Evolutionary conservation across 2,113 vertebrate genomes (phyloP), one percentile per base, ranked within the genome.

Genomic region (Anhinga rufa): DNA sequence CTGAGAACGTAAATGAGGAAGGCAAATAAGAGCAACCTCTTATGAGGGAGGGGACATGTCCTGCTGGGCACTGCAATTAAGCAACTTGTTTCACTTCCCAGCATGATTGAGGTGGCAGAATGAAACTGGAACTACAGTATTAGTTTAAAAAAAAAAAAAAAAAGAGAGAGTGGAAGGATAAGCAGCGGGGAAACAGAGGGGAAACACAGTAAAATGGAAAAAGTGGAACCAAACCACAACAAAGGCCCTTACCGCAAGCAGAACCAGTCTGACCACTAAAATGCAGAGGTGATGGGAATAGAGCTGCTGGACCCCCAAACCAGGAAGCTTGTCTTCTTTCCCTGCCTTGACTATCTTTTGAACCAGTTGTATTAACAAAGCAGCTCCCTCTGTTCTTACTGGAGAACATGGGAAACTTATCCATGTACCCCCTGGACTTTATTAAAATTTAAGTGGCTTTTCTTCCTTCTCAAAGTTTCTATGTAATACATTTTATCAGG

Each of bases 31-130:
- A 90, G 31, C 44, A 78, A 55, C 42, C 26, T 75, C 52, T 36
- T 62, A 7, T 0, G 32, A 8, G 6, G 60, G 60, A 87, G 68
- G 26, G 51, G 40, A 75, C 15, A 17, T 25, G 54, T 74, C 92
- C 76, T 94, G 94, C 95, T 86, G 93, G 28, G 82, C 42, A 28
- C 80, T 83, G 93, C 90, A 86, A 88, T 95, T 96, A 96, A 95
- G 38, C 22, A 58, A 52, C 76, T 90, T 83, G 69, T 83, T 96
- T 96, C 8, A 7, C 82, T 92, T 92, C 93, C 60, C 90, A 95
- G 95, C 72, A 32, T 81, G 93, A 66, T 51, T 36, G 38, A 65
- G 64, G 29, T 15, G 14, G n/a, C 61, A 52, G 28, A n/a, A 82
- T 66, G 49, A 72, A 76, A 88, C 58, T 62, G 46, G 46, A 92